phyloP scores from a whole-genome alignment of 2,113 vertebrate genomes.

The Nyctibius bracteatus region DNA sequence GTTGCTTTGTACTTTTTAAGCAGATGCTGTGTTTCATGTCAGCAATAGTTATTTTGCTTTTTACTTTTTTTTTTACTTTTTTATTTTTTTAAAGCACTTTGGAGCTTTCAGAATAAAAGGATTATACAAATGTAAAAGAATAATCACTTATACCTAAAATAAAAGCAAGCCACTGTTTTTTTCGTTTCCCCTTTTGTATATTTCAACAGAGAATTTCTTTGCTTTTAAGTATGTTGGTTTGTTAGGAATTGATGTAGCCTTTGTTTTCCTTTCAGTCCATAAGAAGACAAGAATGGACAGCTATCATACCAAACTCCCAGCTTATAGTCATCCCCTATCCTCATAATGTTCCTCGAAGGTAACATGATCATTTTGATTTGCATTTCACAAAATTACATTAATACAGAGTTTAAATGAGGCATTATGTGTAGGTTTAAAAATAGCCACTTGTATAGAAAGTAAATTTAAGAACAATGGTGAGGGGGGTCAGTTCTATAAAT shows the following conservation, averaged over 20 bases:
- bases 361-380: conserved; percentile 21
- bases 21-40: background rate
- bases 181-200: background rate
- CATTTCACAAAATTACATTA: background rate
- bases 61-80: background rate
- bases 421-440: background rate
- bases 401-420: background rate
- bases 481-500: background rate
- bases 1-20: background rate
- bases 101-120: background rate
- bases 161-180: background rate
- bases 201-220: background rate
- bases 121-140: background rate
- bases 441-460: background rate
- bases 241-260: background rate
- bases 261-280: conserved; percentile 73
- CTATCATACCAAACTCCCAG: conserved; percentile 98
- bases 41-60: background rate
- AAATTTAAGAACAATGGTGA: background rate
- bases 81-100: background rate
- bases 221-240: background rate
- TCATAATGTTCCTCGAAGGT: conserved; percentile 88
- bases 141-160: background rate
- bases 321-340: conserved; percentile 97
- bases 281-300: conserved; percentile 93